Conservation (phyloP, 2,888 invertebrate species). For the Parnassius mnemosyne region DNA sequence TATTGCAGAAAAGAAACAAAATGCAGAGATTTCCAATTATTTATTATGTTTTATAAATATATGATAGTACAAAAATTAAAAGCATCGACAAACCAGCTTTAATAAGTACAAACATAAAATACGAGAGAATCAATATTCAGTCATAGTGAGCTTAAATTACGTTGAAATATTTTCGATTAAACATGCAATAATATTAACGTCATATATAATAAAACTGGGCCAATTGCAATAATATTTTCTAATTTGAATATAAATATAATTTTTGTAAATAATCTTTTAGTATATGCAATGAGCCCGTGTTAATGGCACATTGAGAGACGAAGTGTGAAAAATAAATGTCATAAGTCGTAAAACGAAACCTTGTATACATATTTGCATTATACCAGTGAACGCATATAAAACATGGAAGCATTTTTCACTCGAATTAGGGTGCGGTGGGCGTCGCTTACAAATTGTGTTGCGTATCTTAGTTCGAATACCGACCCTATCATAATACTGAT, state of each 20-base stretch:
- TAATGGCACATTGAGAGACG: constrained; percentile 18
- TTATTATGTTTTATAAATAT: constrained; percentile 42
- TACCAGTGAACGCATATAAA: no score
- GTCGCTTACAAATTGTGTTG: no score
- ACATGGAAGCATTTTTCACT: no score
- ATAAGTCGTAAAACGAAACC: constrained; percentile 3
- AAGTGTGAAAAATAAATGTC: constrained; percentile 15
- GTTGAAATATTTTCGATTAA: constrained; percentile 30
- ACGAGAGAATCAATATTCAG: constrained; percentile 60
- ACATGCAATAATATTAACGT: constrained; percentile 20
- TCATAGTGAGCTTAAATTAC: constrained; percentile 45
- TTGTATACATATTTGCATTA: not conserved
- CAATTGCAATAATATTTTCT: constrained; percentile 3
- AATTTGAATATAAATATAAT: not conserved
- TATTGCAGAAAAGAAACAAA: constrained; percentile 11
- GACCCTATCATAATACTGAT: no score
- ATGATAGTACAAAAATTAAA: constrained; percentile 40
- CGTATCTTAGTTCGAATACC: no score
- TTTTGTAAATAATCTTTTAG: constrained; percentile 9
- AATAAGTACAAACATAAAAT: constrained; percentile 71
- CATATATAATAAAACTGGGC: not conserved
- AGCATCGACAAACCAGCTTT: constrained; percentile 49
- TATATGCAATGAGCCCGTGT: constrained; percentile 7
- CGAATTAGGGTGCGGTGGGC: no score
- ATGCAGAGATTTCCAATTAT: constrained; percentile 23